phyloP scores from a whole-genome alignment of 1,140 invertebrate genomes.

The Parapsyche elsis region DNA sequence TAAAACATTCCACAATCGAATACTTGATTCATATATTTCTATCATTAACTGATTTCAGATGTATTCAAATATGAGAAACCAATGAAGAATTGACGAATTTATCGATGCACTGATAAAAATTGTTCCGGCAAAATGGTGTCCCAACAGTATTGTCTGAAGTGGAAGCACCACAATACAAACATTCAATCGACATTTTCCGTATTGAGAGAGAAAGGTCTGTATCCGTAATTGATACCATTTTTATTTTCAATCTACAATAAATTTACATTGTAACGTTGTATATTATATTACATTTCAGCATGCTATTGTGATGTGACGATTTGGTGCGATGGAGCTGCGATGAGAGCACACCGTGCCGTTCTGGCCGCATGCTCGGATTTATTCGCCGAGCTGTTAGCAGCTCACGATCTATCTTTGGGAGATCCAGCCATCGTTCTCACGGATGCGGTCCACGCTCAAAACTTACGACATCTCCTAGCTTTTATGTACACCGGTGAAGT shows the following conservation, averaged over 20 bases:
- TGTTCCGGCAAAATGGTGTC: constrained; percentile 68
- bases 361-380: constrained; percentile 85
- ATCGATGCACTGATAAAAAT: neutral
- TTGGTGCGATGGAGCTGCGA: constrained; percentile 88
- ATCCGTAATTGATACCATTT: neutral
- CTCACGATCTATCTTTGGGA: constrained; percentile 75
- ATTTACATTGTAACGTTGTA: neutral
- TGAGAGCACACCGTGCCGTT: constrained; percentile 84
- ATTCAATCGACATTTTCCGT: constrained; percentile 91
- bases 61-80: too few relatives aligned
- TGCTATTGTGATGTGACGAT: constrained; percentile 92
- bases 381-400: constrained; percentile 87
- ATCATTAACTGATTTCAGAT: too few relatives aligned
- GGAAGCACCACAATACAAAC: constrained; percentile 93
- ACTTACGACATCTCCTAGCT: constrained; percentile 83
- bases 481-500: constrained; percentile 98
- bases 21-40: too few relatives aligned
- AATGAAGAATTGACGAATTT: too few relatives aligned
- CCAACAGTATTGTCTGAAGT: constrained; percentile 89
- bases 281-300: constrained; percentile 67
- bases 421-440: constrained; percentile 68
- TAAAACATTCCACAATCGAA: too few relatives aligned
- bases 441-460: constrained; percentile 79
- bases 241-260: too few relatives aligned
- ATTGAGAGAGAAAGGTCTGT: constrained; percentile 74